These are phyloP conservation scores for Coccyzus lansbergi DNA, from an alignment of 2,797 vertebrate genomes.

Conservation along the genomic window DNA sequence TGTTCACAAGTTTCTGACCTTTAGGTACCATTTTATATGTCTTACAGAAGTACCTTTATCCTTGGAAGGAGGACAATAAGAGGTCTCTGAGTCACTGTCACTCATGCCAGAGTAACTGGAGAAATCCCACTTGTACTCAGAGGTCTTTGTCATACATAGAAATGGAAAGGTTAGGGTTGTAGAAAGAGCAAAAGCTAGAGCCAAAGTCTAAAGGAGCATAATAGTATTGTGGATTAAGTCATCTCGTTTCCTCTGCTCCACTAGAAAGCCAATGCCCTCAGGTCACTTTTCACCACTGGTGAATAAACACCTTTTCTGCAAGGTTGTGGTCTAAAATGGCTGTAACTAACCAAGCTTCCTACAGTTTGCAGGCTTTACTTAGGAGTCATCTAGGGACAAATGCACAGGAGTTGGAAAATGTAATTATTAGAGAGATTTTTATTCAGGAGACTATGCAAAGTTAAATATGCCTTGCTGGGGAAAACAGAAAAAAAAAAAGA, in stretches of 20 bases:
- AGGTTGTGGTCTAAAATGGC: background rate
- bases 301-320: background rate
- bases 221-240: background rate
- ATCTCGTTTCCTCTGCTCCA: accelerated
- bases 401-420: background rate
- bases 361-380: background rate
- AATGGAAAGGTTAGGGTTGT: background rate
- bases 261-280: background rate
- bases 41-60: background rate
- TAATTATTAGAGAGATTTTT: conserved; percentile 49
- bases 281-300: background rate
- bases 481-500: background rate
- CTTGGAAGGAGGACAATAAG: background rate
- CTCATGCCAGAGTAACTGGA: background rate
- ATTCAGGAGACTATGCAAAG: conserved; percentile 3
- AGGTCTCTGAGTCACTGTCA: background rate
- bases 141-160: background rate
- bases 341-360: background rate
- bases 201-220: background rate
- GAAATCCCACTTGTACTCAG: background rate
- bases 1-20: background rate
- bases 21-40: background rate
- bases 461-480: conserved; percentile 7
- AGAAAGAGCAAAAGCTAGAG: background rate
- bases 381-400: conserved; percentile 30